Evolutionary conservation across 2,113 vertebrate genomes (phyloP).

Genomic region (Gorsachius goisagi): DNA sequence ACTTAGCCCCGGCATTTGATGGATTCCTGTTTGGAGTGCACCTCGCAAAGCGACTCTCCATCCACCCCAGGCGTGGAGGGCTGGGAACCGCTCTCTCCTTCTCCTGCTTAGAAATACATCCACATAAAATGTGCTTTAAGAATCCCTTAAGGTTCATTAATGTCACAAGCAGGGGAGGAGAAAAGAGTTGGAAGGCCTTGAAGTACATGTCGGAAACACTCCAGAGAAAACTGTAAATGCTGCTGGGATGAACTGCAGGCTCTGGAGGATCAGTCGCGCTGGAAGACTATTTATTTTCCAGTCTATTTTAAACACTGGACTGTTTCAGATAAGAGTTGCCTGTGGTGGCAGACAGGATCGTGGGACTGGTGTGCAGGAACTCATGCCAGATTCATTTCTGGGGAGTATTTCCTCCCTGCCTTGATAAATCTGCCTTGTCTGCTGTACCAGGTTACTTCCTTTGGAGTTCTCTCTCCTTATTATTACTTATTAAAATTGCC

Average conservation of each 20-base stretch:
- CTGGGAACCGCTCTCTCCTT: slow-evolving; percentile 1
- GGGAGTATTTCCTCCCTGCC: slow-evolving; percentile 75
- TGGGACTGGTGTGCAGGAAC: slow-evolving; percentile 73
- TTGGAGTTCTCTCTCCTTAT: slow-evolving; percentile 64
- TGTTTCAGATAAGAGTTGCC: slow-evolving; percentile 76
- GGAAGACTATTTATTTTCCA: slow-evolving; percentile 74
- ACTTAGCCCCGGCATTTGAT: slow-evolving; percentile 39
- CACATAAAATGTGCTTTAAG: slow-evolving; percentile 43
- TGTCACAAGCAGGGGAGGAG: slow-evolving; percentile 63
- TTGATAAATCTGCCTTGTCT: slow-evolving; percentile 74
- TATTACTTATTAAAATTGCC: slow-evolving; percentile 75
- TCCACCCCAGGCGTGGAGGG: background rate
- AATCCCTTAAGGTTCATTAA: slow-evolving; percentile 68
- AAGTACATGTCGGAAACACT: slow-evolving; percentile 72
- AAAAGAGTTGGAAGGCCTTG: slow-evolving; percentile 66
- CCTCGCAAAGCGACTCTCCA: slow-evolving; percentile 3
- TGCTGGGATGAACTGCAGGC: slow-evolving; percentile 74
- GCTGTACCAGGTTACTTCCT: slow-evolving; percentile 75
- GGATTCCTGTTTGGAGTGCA: slow-evolving; percentile 58
- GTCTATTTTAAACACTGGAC: slow-evolving; percentile 78
- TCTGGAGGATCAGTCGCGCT: slow-evolving; percentile 66
- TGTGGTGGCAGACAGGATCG: slow-evolving; percentile 77
- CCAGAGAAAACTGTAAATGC: slow-evolving; percentile 74
- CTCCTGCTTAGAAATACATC: slow-evolving; percentile 41
- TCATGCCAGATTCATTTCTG: slow-evolving; percentile 76